phyloP scores from a whole-genome alignment of 2,888 invertebrate species.

The Sthenelais limicola region DNA sequence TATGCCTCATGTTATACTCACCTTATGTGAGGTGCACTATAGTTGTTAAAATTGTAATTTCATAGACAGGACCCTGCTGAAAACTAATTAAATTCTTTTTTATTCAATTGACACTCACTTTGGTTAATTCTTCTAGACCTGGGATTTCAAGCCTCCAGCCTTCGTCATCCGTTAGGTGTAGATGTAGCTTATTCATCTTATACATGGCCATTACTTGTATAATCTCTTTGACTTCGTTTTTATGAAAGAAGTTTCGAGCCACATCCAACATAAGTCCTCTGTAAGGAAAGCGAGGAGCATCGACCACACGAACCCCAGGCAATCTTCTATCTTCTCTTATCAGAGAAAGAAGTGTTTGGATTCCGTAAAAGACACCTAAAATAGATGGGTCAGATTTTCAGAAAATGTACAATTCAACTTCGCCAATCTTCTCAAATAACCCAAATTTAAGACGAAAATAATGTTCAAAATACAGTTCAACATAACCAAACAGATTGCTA shows the following conservation, averaged over 20 bases:
- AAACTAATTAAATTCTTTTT: background rate
- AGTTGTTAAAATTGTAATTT: no score
- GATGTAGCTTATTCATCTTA: conserved; percentile 68
- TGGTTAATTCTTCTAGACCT: conserved; percentile 65
- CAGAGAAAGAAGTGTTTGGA: conserved; percentile 44
- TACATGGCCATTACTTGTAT: conserved; percentile 66
- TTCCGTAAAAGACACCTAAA: conserved; percentile 48
- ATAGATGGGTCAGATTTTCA: background rate
- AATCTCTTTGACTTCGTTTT: conserved; percentile 47
- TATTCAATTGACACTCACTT: conserved; percentile 57
- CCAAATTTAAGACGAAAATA: no score
- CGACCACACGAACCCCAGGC: conserved; percentile 48
- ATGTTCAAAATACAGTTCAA: no score
- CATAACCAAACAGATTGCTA: no score
- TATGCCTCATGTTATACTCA: no score
- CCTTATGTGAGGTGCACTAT: no score
- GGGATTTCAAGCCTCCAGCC: conserved; percentile 70
- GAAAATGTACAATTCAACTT: background rate
- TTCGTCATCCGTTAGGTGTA: conserved; percentile 70
- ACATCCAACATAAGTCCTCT: conserved; percentile 69
- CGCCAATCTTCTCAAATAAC: no score
- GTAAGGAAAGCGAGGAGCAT: conserved; percentile 63
- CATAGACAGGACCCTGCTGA: no score
- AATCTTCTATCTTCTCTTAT: background rate
- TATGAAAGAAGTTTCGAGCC: conserved; percentile 62